Evolutionary conservation across 2,888 invertebrate species (phyloP).

Genomic region (Spisula solida): DNA sequence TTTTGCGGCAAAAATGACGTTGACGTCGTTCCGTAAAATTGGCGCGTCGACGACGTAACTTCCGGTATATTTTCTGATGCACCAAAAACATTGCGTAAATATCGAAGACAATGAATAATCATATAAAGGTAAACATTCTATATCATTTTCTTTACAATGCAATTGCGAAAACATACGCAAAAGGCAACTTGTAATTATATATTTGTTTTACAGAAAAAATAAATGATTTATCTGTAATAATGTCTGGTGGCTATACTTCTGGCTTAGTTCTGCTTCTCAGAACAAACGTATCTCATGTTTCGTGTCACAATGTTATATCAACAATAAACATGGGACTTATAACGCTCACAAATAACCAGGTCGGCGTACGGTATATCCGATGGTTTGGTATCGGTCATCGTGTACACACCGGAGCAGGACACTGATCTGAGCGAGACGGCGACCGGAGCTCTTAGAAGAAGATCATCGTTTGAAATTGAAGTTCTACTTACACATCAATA

Average conservation of each 20-base stretch:
- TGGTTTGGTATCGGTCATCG: too few species aligned
- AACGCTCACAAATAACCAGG: too few species aligned
- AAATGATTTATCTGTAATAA: background rate
- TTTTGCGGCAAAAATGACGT: background rate
- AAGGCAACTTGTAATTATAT: background rate
- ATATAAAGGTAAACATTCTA: background rate
- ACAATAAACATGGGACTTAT: too few species aligned
- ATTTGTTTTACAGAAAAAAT: background rate
- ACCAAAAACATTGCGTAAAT: background rate
- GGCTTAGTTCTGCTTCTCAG: background rate
- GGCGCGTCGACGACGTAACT: slow-evolving; percentile 9
- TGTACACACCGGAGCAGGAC: too few species aligned
- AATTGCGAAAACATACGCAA: background rate
- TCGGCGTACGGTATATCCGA: too few species aligned
- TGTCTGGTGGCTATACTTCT: too few species aligned
- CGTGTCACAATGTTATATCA: too few species aligned
- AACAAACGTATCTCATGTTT: background rate
- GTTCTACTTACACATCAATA: background rate
- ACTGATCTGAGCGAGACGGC: too few species aligned
- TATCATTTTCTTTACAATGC: background rate
- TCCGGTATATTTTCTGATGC: background rate
- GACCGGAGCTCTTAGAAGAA: background rate
- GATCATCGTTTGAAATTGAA: background rate
- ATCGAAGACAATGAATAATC: background rate
- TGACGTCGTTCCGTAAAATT: background rate